These are phyloP conservation scores for Tethea ocularis DNA, from an alignment of 2,888 invertebrate species.

Conservation along the genomic window DNA sequence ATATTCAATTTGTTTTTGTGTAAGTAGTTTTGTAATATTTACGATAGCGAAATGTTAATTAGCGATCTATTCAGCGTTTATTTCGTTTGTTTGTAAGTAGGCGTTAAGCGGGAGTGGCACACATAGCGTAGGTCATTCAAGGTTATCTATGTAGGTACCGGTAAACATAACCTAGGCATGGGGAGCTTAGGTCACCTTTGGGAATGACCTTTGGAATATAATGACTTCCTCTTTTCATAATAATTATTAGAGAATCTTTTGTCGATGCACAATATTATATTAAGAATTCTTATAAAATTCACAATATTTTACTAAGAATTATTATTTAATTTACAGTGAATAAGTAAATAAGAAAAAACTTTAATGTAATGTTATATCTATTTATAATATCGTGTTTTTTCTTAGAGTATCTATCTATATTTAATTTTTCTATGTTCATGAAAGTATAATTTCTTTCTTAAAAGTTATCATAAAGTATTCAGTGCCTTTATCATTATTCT, in stretches of 20 bases:
- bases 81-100: conserved; percentile 11
- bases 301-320: too few species aligned
- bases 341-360: too few species aligned
- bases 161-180: conserved; percentile 72
- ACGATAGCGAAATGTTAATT: conserved; percentile 12
- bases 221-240: conserved; percentile 15
- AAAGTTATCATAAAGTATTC: too few species aligned
- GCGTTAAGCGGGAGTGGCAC: conserved; percentile 26
- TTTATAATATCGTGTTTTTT: too few species aligned
- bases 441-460: too few species aligned
- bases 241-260: not conserved
- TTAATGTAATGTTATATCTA: too few species aligned
- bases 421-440: too few species aligned
- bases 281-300: too few species aligned
- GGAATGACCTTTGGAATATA: conserved; percentile 65
- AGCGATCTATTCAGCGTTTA: not conserved
- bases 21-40: conserved; percentile 37
- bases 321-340: too few species aligned
- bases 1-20: conserved; percentile 49
- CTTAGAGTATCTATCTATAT: too few species aligned
- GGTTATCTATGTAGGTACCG: conserved; percentile 70
- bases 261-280: too few species aligned
- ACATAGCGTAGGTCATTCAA: conserved; percentile 76
- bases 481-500: too few species aligned
- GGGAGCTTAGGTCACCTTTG: conserved; percentile 67